phyloP scores from a whole-genome alignment of 2,797 vertebrate genomes.

The Tadarida brasiliensis region DNA sequence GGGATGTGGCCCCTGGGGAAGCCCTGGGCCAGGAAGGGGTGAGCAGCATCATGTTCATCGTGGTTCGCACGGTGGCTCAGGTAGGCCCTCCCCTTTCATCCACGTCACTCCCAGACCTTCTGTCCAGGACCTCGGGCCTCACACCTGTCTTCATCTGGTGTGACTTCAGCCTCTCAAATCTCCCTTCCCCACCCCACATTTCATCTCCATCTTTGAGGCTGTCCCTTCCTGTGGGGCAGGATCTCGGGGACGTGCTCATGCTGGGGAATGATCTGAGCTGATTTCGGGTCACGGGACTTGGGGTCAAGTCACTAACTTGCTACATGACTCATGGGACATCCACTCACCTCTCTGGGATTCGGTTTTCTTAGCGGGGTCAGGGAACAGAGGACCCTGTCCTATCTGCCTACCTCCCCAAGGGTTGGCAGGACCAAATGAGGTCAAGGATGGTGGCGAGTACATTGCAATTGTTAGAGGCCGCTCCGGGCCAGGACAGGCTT shows the following conservation, averaged over 20 bases:
- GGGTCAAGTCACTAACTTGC: neutral
- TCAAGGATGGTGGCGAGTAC: neutral
- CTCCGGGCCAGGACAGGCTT: neutral
- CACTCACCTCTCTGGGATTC: neutral
- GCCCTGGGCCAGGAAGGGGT: no score
- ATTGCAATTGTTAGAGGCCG: neutral
- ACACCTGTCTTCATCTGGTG: neutral
- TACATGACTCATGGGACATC: neutral
- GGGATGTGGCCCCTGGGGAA: neutral
- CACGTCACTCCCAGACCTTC: neutral
- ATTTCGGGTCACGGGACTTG: neutral
- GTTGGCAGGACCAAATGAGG: neutral
- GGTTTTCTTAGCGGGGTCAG: neutral
- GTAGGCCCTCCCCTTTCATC: neutral
- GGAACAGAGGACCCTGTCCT: neutral
- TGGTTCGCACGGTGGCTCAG: neutral
- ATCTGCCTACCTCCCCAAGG: neutral
- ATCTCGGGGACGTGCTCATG: neutral
- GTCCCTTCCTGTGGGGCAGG: no score
- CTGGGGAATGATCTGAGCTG: neutral
- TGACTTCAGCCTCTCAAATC: neutral
- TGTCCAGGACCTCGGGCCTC: neutral
- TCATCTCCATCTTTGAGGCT: neutral
- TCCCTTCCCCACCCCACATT: neutral
- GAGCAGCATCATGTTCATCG: rapidly evolving